Evolutionary conservation across 2,797 vertebrate species (phyloP).

Genomic region (Manis crassicaudata): DNA sequence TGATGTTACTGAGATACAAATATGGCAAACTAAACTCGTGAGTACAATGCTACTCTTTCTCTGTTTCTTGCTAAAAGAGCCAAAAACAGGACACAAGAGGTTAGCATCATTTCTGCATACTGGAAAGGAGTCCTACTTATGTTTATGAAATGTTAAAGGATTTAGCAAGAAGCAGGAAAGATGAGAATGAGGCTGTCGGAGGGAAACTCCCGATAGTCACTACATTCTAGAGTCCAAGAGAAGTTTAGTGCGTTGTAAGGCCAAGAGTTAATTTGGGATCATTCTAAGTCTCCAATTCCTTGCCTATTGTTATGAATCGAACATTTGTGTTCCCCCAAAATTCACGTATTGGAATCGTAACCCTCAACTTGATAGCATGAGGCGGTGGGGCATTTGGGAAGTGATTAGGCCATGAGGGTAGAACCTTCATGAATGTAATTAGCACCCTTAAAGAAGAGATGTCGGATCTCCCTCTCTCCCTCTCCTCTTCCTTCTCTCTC

Average conservation of each 20-base stretch:
- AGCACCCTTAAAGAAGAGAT: background rate
- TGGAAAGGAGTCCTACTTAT: background rate
- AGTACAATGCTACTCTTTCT: background rate
- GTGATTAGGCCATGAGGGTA: background rate
- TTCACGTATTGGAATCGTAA: background rate
- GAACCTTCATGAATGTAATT: background rate
- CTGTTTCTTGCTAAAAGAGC: background rate
- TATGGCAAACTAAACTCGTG: background rate
- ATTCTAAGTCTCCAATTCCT: background rate
- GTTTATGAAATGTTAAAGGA: background rate
- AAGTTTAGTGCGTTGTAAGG: background rate
- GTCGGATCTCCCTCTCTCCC: background rate
- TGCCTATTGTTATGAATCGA: background rate
- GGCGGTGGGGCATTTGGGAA: background rate
- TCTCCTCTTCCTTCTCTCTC: background rate
- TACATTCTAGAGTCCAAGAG: background rate
- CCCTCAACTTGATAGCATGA: background rate
- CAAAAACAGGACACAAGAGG: background rate
- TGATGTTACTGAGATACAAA: background rate
- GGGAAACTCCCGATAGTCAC: background rate
- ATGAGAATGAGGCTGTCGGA: background rate
- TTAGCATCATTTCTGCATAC: background rate
- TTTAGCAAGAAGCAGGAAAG: background rate
- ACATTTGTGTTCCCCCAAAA: background rate
- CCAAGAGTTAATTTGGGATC: background rate